phyloP scores from a whole-genome alignment of 2,888 invertebrate species.

The Dryocosmus kuriphilus region DNA sequence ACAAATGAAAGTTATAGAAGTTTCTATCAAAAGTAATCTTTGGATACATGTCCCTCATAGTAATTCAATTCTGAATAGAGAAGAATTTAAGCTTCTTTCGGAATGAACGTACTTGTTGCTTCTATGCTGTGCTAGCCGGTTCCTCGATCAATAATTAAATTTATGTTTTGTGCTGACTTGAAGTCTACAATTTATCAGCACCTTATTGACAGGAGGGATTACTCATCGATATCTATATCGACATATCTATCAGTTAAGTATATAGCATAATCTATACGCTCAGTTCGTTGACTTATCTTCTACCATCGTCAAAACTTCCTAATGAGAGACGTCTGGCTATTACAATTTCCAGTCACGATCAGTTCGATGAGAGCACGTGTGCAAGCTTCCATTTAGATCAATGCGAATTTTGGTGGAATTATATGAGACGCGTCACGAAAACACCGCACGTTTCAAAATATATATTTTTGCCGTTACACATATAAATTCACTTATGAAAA shows the following conservation, averaged over 20 bases:
- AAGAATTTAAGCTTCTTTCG: not conserved
- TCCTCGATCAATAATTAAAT: not conserved
- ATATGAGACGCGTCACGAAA: not conserved
- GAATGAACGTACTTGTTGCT: not conserved
- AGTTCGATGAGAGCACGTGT: slow-evolving; percentile 57
- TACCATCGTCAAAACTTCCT: slow-evolving; percentile 56
- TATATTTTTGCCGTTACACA: not conserved
- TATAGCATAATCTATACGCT: slow-evolving; percentile 1
- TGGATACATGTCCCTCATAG: not conserved
- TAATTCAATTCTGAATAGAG: not conserved
- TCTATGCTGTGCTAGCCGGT: not conserved
- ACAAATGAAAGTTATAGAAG: not conserved
- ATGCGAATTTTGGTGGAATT: slow-evolving; percentile 56
- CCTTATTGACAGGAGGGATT: not conserved
- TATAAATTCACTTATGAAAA: not conserved
- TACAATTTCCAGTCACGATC: slow-evolving; percentile 60
- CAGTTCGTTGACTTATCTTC: slow-evolving; percentile 44
- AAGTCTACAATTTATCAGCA: not conserved
- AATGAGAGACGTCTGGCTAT: slow-evolving; percentile 49
- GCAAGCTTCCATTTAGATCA: slow-evolving; percentile 61
- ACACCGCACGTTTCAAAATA: not conserved
- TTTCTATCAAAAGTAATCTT: not conserved
- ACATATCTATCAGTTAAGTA: not conserved
- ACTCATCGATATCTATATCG: not conserved
- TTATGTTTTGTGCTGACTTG: not conserved